Conservation (phyloP, 1,140 invertebrate genomes). For the Helicoverpa zea region DNA sequence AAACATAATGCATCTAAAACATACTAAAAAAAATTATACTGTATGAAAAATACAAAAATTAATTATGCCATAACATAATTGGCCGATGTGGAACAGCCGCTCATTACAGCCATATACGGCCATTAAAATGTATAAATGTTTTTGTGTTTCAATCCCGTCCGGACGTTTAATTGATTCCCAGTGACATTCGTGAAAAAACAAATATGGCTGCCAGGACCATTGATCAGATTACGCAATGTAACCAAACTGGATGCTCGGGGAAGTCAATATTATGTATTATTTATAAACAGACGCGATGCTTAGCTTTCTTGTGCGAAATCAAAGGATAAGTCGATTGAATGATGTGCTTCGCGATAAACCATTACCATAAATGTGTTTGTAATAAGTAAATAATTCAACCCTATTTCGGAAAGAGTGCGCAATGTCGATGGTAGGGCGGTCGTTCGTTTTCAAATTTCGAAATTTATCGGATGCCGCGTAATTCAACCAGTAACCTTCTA, state of each 20-base stretch:
- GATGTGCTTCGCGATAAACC: constrained; percentile 39
- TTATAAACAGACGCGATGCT: constrained; percentile 71
- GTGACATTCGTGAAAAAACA: constrained; percentile 66
- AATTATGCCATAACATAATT: constrained; percentile 62
- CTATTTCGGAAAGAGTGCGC: constrained; percentile 35
- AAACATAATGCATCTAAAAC: neutral
- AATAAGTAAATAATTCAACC: constrained; percentile 40
- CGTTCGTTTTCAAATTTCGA: constrained; percentile 55
- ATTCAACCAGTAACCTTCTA: constrained; percentile 66
- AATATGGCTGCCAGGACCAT: constrained; percentile 76
- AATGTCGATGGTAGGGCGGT: constrained; percentile 10
- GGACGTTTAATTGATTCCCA: constrained; percentile 80
- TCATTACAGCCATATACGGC: constrained; percentile 34
- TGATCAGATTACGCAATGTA: constrained; percentile 84
- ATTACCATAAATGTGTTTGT: constrained; percentile 38
- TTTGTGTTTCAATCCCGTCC: constrained; percentile 65
- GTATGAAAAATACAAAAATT: constrained; percentile 61
- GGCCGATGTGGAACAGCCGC: constrained; percentile 16
- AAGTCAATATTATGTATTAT: constrained; percentile 82
- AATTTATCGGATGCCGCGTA: constrained; percentile 63
- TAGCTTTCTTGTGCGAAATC: constrained; percentile 56
- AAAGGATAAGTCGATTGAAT: constrained; percentile 29
- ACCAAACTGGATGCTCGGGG: constrained; percentile 79
- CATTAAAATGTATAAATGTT: constrained; percentile 43
- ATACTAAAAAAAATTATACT: no score